Conservation (phyloP, 2,113 vertebrate genomes). For the Heptranchias perlo region DNA sequence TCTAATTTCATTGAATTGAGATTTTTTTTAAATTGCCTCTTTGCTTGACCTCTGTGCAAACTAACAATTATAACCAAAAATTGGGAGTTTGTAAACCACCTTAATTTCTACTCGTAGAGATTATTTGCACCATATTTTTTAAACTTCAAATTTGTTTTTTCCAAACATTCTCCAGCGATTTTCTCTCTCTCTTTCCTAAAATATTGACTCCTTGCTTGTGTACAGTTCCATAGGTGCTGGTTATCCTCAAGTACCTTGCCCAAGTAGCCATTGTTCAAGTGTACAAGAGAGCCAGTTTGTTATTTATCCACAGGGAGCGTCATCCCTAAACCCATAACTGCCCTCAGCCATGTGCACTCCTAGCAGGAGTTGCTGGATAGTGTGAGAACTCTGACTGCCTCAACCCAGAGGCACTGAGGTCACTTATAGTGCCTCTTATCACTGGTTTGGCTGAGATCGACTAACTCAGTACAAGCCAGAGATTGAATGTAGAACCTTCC, state of each 20-base stretch:
- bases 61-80: too few relatives aligned
- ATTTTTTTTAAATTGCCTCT: too few relatives aligned
- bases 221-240: background rate
- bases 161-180: background rate
- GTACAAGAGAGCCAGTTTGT: background rate
- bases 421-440: background rate
- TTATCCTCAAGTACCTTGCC: background rate
- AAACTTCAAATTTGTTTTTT: background rate
- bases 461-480: background rate
- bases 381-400: background rate
- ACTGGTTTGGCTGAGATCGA: background rate
- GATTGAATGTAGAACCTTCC: background rate
- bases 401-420: background rate
- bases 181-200: background rate
- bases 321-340: background rate
- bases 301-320: background rate
- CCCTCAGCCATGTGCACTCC: background rate
- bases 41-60: too few relatives aligned
- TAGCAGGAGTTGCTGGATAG: background rate
- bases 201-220: background rate
- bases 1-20: too few relatives aligned
- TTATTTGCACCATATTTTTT: background rate
- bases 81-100: too few relatives aligned
- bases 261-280: background rate
- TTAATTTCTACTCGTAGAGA: too few relatives aligned